Evolutionary conservation across 2,113 vertebrate species (phyloP).

Genomic region (Takifugu flavidus): DNA sequence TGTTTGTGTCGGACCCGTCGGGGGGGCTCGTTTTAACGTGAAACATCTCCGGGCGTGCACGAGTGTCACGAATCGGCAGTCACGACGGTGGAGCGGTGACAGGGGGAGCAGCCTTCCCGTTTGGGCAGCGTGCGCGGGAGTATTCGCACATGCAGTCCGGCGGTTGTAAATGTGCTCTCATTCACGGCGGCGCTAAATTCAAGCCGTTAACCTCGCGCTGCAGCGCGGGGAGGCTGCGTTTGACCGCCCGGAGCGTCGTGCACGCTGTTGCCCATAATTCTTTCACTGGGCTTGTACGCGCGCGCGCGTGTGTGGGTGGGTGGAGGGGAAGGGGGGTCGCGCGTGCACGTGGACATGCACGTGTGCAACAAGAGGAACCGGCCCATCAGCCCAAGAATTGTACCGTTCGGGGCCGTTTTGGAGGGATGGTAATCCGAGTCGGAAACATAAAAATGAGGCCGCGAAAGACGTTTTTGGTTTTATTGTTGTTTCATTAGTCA

Average conservation of each 20-base stretch:
- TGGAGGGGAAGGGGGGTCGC: not conserved
- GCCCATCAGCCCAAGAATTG: not conserved
- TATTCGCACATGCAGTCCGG: slow-evolving; percentile 33
- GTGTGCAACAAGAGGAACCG: slow-evolving; percentile 16
- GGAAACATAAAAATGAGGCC: not conserved
- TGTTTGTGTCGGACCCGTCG: slow-evolving; percentile 15
- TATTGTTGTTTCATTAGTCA: too few relatives aligned
- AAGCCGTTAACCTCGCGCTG: slow-evolving; percentile 50
- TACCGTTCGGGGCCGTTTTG: not conserved
- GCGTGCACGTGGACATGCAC: slow-evolving; percentile 37
- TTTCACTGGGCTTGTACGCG: slow-evolving; percentile 17
- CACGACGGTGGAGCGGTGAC: slow-evolving; percentile 52
- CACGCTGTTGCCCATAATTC: slow-evolving; percentile 43
- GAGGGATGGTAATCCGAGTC: not conserved
- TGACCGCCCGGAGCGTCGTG: slow-evolving; percentile 43
- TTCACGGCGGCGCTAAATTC: slow-evolving; percentile 48
- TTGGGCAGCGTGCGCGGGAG: slow-evolving; percentile 32
- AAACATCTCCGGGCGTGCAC: slow-evolving; percentile 15
- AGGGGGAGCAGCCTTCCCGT: slow-evolving; percentile 29
- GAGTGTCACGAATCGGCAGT: slow-evolving; percentile 58
- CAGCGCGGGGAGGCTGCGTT: slow-evolving; percentile 41
- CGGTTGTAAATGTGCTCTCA: slow-evolving; percentile 55
- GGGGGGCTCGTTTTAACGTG: slow-evolving; percentile 2
- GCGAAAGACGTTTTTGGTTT: not conserved
- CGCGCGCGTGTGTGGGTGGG: slow-evolving; percentile 1